phyloP scores from a whole-genome alignment of 2,888 invertebrate species.

The Chirona hameri region DNA sequence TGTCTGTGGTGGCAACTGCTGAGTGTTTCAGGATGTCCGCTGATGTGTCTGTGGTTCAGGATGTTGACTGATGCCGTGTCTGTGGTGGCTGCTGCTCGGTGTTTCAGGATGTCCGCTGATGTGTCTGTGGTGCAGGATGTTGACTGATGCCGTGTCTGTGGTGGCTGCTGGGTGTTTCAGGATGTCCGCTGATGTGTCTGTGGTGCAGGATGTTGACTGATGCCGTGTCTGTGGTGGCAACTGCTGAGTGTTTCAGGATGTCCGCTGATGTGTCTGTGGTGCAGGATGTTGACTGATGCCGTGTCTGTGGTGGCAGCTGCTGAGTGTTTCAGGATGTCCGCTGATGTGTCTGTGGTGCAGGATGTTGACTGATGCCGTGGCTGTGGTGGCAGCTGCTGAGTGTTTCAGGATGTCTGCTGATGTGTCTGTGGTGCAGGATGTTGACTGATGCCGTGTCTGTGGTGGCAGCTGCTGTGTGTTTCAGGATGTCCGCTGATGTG shows the following conservation, averaged over 20 bases:
- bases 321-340: not conserved
- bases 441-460: too few relatives aligned
- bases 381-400: not conserved
- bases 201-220: conserved; percentile 55
- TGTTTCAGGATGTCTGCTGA: not conserved
- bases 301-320: not conserved
- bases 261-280: not conserved
- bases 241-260: not conserved
- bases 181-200: not conserved
- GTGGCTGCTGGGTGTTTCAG: not conserved
- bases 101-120: not conserved
- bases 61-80: conserved; percentile 51
- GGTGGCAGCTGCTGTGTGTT: not conserved
- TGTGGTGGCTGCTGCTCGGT: not conserved
- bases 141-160: conserved; percentile 42
- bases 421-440: too few relatives aligned
- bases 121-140: conserved; percentile 53
- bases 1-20: not conserved
- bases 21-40: not conserved
- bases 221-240: not conserved
- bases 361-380: conserved; percentile 51
- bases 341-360: conserved; percentile 45
- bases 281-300: conserved; percentile 55
- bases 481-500: conserved; percentile 57
- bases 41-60: conserved; percentile 46